Base-by-base conservation (phyloP, 2,797 vertebrate genomes). In the Protosalanx chinensis region DNA sequence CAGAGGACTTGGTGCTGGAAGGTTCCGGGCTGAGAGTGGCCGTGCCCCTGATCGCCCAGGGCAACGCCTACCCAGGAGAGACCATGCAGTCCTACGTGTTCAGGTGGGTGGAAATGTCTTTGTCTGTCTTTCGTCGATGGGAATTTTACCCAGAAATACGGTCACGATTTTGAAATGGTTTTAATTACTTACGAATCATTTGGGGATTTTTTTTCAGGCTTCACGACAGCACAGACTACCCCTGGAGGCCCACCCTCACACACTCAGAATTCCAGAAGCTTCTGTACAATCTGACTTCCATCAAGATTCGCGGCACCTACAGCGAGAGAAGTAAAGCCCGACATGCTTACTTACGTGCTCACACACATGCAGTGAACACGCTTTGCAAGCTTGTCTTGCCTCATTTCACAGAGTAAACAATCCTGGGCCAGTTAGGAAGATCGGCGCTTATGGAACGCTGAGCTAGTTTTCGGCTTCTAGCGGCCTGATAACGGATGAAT, bases 271-370 rank as follows among this genome's bases (percentile, higher is more conserved):
- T 98, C 91, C 97, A 97, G 91, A 97, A 95, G 72, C 95, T 99
- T 78, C 93, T 99, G 6, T 91, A 95, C 79, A 99, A 98, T 74
- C 90, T 98, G 86, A 98, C 97, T 0, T 87, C 95, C 68, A 87
- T 98, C 84, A 99, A 96, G 89, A 97, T 99, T 85, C 94, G 97
- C 0, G 97, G 97, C 53, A 98, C 96, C 0, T 98, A 98, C 82
- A 98, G 95, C 1, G 95, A 98, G 76, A 95, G 86, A 86, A 98
- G 97, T 98, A 91, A 80, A 94, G 85, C 0, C 27, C 3, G 6
- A 8, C 20, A 18, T 23, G 20, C 37, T 29, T 32, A 64, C n/a
- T n/a, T 13, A 46, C 2, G 41, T 46, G 41, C 41, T 1, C 33
- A 51, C 46, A 23, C 46, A 53, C 65, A 66, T 12, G 10, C 6